Evolutionary conservation across 2,113 vertebrate species (phyloP).

Genomic region (Heterotilapia buettikoferi): DNA sequence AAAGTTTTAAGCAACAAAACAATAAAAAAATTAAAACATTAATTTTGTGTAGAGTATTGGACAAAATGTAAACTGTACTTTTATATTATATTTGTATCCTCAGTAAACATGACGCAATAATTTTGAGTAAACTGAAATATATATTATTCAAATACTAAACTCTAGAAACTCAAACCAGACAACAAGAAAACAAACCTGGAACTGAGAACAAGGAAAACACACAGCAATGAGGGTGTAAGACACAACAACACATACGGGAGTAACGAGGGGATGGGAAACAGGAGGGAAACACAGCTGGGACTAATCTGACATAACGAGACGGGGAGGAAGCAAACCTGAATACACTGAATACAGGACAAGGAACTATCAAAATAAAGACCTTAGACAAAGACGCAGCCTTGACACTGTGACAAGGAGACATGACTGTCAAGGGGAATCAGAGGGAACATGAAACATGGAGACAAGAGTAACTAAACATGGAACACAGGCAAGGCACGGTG

Average conservation of each 20-base stretch:
- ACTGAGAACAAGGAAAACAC: neutral
- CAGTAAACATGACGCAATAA: fast-evolving
- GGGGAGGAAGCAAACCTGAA: fast-evolving
- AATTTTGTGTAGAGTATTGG: fast-evolving
- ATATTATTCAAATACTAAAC: neutral
- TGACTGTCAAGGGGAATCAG: fast-evolving
- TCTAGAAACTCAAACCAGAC: neutral
- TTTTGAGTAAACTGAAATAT: neutral
- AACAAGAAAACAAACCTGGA: neutral
- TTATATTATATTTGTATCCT: neutral
- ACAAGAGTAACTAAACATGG: neutral
- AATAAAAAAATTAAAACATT: fast-evolving
- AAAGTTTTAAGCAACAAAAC: neutral
- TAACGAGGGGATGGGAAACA: neutral
- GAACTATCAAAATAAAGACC: neutral
- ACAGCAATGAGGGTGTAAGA: neutral
- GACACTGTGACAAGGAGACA: neutral
- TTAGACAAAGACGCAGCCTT: neutral
- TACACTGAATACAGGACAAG: neutral
- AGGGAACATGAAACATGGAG: neutral
- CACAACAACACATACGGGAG: fast-evolving
- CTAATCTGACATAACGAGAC: neutral
- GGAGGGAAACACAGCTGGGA: neutral
- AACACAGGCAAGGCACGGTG: neutral
- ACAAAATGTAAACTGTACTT: neutral